Evolutionary conservation across 2,888 invertebrate species (phyloP).

Genomic region (Sarcophaga subvicina): DNA sequence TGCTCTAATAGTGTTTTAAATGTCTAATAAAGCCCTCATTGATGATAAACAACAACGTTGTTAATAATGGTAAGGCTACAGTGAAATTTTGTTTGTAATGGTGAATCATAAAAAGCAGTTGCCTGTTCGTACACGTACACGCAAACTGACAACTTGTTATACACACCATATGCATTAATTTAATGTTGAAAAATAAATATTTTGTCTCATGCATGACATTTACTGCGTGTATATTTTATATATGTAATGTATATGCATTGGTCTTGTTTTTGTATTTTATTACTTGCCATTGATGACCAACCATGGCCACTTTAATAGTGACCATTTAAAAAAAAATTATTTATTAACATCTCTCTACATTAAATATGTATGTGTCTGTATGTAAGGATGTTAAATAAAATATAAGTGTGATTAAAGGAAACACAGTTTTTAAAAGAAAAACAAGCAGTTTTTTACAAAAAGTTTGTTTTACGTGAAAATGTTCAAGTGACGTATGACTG

Average conservation of each 20-base stretch:
- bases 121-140: background rate
- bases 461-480: background rate
- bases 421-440: background rate
- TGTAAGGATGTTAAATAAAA: background rate
- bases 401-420: background rate
- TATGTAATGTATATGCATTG: background rate
- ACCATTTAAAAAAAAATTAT: slow-evolving; percentile 26
- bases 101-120: slow-evolving; percentile 41
- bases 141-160: background rate
- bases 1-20: slow-evolving; percentile 38
- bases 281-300: background rate
- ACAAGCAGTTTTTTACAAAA: background rate
- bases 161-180: slow-evolving; percentile 13
- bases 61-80: slow-evolving; percentile 26
- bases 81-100: slow-evolving; percentile 14
- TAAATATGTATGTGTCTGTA: background rate
- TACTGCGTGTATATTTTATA: background rate
- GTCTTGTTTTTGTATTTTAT: background rate
- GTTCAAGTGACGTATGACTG: background rate
- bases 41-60: slow-evolving; percentile 41
- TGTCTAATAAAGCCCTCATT: slow-evolving; percentile 52
- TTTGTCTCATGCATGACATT: background rate
- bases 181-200: slow-evolving; percentile 20
- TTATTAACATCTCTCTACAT: slow-evolving; percentile 3
- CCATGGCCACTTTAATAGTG: slow-evolving; percentile 39